Conservation (phyloP, 1,140 invertebrate genomes). For the Monomorium pharaonis region DNA sequence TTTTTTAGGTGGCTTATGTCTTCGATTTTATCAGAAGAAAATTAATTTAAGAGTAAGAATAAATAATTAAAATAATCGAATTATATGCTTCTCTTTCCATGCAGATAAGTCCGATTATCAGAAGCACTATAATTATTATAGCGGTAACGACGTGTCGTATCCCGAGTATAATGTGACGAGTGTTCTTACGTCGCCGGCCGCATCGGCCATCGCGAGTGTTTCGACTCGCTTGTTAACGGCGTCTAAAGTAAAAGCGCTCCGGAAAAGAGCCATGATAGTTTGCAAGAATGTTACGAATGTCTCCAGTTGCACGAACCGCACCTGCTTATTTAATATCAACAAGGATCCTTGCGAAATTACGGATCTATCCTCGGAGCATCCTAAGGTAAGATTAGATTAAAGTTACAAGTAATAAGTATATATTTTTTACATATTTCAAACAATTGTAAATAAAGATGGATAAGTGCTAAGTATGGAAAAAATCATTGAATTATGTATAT, state of each 20-base stretch:
- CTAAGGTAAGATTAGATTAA: constrained; percentile 65
- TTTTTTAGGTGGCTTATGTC: too few relatives aligned
- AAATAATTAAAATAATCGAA: not conserved
- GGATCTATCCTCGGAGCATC: constrained; percentile 73
- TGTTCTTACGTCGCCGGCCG: constrained; percentile 69
- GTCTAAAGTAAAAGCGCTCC: constrained; percentile 58
- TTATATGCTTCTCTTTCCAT: not conserved
- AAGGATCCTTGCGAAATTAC: constrained; percentile 80
- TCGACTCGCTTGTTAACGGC: not conserved
- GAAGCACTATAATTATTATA: constrained; percentile 74
- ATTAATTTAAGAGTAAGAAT: too few relatives aligned
- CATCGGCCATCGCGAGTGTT: constrained; percentile 66
- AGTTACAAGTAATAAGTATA: not conserved
- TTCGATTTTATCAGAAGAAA: too few relatives aligned
- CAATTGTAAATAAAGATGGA: not conserved
- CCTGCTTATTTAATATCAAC: constrained; percentile 79
- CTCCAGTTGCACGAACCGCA: constrained; percentile 64
- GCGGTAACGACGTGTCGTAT: constrained; percentile 64
- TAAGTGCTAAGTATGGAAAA: too few relatives aligned
- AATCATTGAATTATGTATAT: too few relatives aligned
- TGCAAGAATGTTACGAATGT: constrained; percentile 59
- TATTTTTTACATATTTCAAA: not conserved
- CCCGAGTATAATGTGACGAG: constrained; percentile 68
- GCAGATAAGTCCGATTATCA: constrained; percentile 24
- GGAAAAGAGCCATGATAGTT: constrained; percentile 65